Conservation (phyloP, 2,797 vertebrate species). For the Propithecus deckenii region DNA sequence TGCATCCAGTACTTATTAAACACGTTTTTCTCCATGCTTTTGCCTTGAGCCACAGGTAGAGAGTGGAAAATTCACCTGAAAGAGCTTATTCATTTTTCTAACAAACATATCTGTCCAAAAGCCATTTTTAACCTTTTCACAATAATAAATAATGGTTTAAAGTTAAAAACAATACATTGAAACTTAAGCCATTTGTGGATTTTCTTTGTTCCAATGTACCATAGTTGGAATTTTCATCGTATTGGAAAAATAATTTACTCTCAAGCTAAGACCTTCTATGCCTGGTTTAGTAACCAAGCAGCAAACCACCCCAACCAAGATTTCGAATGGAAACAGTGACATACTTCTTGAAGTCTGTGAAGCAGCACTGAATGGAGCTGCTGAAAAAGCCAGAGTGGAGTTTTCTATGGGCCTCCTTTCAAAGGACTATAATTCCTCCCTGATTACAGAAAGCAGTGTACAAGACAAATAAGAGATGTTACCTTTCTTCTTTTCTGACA, state of each 20-base stretch:
- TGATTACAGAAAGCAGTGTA: background rate
- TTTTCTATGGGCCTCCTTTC: slow-evolving; percentile 1
- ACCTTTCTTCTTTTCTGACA: background rate
- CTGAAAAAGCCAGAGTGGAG: background rate
- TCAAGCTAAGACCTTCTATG: background rate
- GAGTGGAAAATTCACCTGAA: slow-evolving; percentile 10
- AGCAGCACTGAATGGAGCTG: background rate
- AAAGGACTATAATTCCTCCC: background rate
- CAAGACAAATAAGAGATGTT: background rate
- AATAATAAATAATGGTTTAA: background rate
- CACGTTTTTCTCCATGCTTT: background rate
- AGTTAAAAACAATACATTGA: slow-evolving; percentile 12
- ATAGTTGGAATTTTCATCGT: background rate
- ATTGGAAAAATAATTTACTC: background rate
- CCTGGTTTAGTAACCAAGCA: background rate
- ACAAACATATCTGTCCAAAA: background rate
- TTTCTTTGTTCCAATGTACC: slow-evolving; percentile 6
- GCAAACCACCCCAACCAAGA: background rate
- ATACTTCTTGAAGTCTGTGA: background rate
- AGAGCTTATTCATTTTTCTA: slow-evolving; percentile 9
- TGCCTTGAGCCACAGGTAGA: background rate
- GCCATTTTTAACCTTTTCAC: background rate
- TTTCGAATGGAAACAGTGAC: background rate
- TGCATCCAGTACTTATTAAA: background rate
- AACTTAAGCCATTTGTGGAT: background rate